phyloP scores from a whole-genome alignment of 2,113 vertebrate genomes.

The Chelonoidis abingdonii region DNA sequence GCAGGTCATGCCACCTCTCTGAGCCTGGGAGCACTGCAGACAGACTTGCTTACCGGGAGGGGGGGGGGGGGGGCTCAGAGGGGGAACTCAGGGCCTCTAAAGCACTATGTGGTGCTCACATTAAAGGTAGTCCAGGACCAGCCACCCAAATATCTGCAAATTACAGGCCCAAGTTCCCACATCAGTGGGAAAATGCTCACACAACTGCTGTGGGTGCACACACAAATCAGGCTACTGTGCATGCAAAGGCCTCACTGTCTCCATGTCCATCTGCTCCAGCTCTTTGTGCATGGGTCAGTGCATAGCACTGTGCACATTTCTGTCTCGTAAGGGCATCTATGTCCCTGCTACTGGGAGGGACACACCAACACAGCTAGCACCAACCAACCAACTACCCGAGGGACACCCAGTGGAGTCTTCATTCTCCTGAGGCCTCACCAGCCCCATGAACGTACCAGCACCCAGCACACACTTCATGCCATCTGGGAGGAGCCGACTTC shows the following conservation, averaged over 20 bases:
- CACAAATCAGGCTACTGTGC: neutral
- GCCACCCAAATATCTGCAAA: neutral
- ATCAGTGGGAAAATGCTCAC: neutral
- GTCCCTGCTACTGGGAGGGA: neutral
- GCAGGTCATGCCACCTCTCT: neutral
- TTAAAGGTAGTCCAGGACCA: neutral
- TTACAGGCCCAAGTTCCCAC: neutral
- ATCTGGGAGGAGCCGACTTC: neutral
- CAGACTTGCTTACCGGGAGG: accelerated
- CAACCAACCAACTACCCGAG: neutral
- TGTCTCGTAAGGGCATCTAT: neutral
- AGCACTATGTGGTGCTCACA: neutral
- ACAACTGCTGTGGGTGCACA: neutral
- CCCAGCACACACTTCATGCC: neutral
- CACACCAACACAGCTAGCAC: neutral
- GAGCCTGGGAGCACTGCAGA: neutral
- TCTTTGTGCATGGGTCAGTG: neutral
- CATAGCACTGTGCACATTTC: neutral
- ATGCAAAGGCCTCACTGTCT: neutral
- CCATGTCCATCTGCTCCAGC: neutral
- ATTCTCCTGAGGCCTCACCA: neutral
- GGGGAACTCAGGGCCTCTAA: neutral
- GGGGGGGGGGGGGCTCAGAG: too few relatives aligned
- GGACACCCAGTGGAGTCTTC: neutral
- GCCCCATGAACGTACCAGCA: neutral